Conservation (phyloP, 2,888 invertebrate species). For the Tachina fera region DNA sequence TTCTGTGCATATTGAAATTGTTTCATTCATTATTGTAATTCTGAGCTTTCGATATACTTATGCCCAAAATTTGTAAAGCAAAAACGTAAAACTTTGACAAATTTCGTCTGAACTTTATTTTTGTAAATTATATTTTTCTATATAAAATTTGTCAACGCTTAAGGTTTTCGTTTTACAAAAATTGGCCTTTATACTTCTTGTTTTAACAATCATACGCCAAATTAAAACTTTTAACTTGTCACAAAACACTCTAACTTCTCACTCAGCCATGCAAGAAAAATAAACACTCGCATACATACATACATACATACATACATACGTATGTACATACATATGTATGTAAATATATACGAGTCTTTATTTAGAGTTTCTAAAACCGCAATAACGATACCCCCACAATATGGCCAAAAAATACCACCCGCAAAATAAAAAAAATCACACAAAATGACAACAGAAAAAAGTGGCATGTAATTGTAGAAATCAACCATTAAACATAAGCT, state of each 20-base stretch:
- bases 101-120: too few species aligned
- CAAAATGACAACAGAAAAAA: slow-evolving; percentile 57
- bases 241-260: not conserved
- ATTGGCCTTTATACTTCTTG: too few species aligned
- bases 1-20: too few species aligned
- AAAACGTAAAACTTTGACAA: too few species aligned
- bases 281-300: not conserved
- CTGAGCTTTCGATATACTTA: too few species aligned
- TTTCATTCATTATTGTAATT: too few species aligned
- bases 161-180: too few species aligned
- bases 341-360: not conserved
- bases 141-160: too few species aligned
- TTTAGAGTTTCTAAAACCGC: slow-evolving; percentile 49
- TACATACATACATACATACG: not conserved
- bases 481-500: slow-evolving; percentile 30
- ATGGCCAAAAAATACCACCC: slow-evolving; percentile 60
- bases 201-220: not conserved
- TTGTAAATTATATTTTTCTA: too few species aligned
- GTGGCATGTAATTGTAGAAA: slow-evolving; percentile 42
- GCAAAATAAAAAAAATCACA: slow-evolving; percentile 57
- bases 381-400: slow-evolving; percentile 64
- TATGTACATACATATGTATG: not conserved
- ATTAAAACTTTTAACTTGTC: not conserved
- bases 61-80: too few species aligned
- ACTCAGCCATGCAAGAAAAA: not conserved